Base-by-base conservation (phyloP, 1,140 invertebrate species). In the Odontomachus brunneus region DNA sequence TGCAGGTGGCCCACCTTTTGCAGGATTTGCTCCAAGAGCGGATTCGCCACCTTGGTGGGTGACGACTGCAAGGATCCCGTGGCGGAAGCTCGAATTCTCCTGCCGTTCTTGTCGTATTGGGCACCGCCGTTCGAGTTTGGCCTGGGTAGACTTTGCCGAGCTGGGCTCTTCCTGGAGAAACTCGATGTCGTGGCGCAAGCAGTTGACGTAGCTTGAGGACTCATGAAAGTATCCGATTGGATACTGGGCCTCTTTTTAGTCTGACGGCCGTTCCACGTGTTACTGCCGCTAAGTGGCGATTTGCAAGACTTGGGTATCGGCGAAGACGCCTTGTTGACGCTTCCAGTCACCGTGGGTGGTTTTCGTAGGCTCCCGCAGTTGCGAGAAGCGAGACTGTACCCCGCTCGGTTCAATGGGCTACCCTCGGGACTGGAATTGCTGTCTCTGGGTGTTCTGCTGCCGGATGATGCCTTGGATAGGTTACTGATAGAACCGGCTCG, bases 261-360 rank as follows among this genome's bases (percentile, higher is more conserved):
- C 60, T 94, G 94, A 9, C 96, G 94, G 2, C 96, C 96, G 84
- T 95, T 96, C 96, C 96, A 97, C 0, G 96, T 97, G 82, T 96
- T 97, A 57, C 95, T 95, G n/a, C 94, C 93, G 33, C 87, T 91
- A 7, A 90, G 38, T 53, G 75, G 73, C 24, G 65, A 74, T 57
- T 91, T 75, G 63, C 73, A 55, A 44, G 76, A 65, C 60, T 82
- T 82, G 75, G 33, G 92, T 71, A 69, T 59, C 14, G 75, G 51
- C 17, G 75, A 78, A 78, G 92, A 80, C 88, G 94, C 84, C 90
- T 95, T 78, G 89, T 93, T 90, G 82, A 94, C 44, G 90, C 94
- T 95, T 0, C 92, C 93, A 0, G 94, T 91, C 2, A 94, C 94
- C 17, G 65, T 71, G 1, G 94, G 94, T 1, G 94, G 88, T 66